phyloP scores from a whole-genome alignment of 2,888 invertebrate species.

The Drosophila imparisetae region DNA sequence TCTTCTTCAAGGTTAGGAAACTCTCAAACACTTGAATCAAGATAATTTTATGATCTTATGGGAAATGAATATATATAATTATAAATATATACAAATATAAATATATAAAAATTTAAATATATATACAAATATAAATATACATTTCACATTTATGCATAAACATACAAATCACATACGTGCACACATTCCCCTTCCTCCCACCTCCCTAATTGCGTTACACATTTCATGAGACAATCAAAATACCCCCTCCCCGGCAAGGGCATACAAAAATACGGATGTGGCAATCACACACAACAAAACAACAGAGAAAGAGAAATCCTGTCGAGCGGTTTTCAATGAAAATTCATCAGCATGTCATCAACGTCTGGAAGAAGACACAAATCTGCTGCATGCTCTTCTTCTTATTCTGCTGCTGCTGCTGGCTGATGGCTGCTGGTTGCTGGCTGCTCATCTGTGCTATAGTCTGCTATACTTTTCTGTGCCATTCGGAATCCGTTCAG shows the following conservation, averaged over 20 bases:
- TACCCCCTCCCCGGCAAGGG: slow-evolving; percentile 6
- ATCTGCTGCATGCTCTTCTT: slow-evolving; percentile 8
- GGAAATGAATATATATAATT: background rate
- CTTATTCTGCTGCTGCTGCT: background rate
- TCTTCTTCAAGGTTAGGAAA: background rate
- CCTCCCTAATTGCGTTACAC: slow-evolving; percentile 6
- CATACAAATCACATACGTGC: background rate
- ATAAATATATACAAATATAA: background rate
- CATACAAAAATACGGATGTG: slow-evolving; percentile 78
- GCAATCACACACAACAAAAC: slow-evolving; percentile 67
- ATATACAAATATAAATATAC: background rate
- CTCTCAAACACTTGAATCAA: background rate
- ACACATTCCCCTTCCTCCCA: background rate
- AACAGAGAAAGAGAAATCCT: slow-evolving; percentile 63
- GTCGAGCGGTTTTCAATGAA: slow-evolving; percentile 81
- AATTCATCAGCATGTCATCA: slow-evolving; percentile 80
- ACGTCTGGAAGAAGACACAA: slow-evolving; percentile 28
- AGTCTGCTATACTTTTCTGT: background rate
- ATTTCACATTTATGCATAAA: background rate
- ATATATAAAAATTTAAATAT: background rate
- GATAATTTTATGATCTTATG: background rate
- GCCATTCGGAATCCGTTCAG: background rate
- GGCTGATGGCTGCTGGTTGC: background rate
- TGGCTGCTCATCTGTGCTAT: background rate
- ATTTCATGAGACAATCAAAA: slow-evolving; percentile 10